Base-by-base conservation (phyloP, 2,797 vertebrate species). In the Falco cherrug region DNA sequence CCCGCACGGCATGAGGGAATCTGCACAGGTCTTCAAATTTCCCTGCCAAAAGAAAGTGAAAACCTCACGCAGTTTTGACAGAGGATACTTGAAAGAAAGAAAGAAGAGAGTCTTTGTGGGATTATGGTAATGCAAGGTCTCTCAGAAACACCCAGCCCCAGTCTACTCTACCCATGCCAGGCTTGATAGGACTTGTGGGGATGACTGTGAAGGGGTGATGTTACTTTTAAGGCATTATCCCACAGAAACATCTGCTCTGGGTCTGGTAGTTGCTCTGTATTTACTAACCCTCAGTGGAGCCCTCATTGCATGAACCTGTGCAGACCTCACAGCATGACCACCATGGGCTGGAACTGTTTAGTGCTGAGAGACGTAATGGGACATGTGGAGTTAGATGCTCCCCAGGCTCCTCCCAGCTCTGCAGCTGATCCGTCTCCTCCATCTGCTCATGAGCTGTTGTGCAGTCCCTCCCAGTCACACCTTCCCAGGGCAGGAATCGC, bases 371-470 rank as follows among this genome's bases (percentile, higher is more conserved):
- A 67, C 0, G 1, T 31, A 48, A 31, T 3, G 15, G 33, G 60
- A 73, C 3, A 2, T 11, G 12, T 11, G 50, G 86, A 59, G 31
- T 60, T 21, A 51, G 60, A 28, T 0, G 2, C 20, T 84, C 65
- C 73, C 37, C 13, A 22, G 31, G 5, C 19, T 21, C 28, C 14
- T 70, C 53, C 48, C 0, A 0, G 69, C 29, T 47, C 56, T 51
- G 60, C 2, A 1, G 67, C 25, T 1, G 2, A 12, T 33, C 37
- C 1, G 0, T 21, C 59, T 76, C 26, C 61, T 82, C 73, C 56
- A 29, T 35, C 54, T 63, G 50, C 61, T 12, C 10, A 0, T 13
- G 31, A 53, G 28, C 35, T 3, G 1, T 60, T 47, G 56, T 29
- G 21, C 51, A 54, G 14, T 54, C 65, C 57, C 37, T 83, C 41